Conservation (phyloP, 2,113 vertebrate genomes). For the Eonycteris spelaea region DNA sequence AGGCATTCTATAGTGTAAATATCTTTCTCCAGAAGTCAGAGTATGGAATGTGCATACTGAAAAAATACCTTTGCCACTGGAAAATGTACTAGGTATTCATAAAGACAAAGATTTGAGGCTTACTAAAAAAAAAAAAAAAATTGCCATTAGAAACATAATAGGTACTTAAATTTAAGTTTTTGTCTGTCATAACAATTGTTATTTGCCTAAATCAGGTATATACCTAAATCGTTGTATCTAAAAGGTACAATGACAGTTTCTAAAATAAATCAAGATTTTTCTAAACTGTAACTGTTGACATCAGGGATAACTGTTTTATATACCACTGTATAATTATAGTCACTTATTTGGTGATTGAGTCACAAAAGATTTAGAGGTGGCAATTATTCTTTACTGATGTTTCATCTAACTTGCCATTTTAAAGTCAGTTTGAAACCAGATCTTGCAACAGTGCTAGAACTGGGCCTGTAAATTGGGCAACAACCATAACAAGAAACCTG, state of each 20-base stretch:
- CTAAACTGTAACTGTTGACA: background rate
- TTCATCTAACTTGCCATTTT: slow-evolving; percentile 12
- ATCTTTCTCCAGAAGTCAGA: background rate
- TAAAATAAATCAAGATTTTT: slow-evolving; percentile 17
- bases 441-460: background rate
- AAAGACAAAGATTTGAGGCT: background rate
- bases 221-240: background rate
- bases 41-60: background rate
- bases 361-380: slow-evolving; percentile 24
- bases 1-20: background rate
- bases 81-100: background rate
- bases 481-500: background rate
- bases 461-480: background rate
- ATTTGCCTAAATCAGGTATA: background rate
- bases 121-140: background rate
- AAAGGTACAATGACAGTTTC: slow-evolving; percentile 17
- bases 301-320: background rate
- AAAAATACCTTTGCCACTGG: background rate
- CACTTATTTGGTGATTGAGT: background rate
- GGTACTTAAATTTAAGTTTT: slow-evolving; percentile 7
- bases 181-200: background rate
- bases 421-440: background rate
- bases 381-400: background rate
- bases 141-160: background rate
- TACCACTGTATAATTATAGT: background rate